Conservation (phyloP, 2,797 vertebrate species). For the Hemitrygon akajei region DNA sequence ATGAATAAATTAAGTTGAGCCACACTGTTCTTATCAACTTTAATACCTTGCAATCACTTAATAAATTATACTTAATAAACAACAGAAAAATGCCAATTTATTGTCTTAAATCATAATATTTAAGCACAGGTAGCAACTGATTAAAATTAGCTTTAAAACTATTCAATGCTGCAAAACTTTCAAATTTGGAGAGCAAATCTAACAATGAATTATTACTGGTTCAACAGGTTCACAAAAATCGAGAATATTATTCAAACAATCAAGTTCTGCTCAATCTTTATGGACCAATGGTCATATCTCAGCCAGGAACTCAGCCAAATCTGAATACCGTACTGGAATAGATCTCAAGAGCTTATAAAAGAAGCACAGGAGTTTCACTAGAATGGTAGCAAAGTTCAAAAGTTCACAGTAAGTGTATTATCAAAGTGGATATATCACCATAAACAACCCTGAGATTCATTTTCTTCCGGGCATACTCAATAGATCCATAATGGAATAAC, state of each 20-base stretch:
- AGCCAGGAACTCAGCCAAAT: background rate
- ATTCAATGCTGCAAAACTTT: background rate
- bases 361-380: no score
- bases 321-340: background rate
- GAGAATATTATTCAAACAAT: slow-evolving; percentile 12
- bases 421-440: no score
- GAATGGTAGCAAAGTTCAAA: background rate
- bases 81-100: background rate
- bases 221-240: background rate
- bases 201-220: background rate
- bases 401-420: no score
- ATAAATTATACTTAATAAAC: background rate
- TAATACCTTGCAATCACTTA: background rate
- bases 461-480: no score
- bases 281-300: background rate
- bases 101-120: background rate
- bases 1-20: background rate
- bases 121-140: background rate
- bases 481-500: no score
- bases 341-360: background rate
- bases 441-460: no score
- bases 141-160: background rate
- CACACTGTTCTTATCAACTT: background rate
- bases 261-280: background rate
- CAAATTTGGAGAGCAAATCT: background rate